Conservation (phyloP, 2,797 vertebrate species). For the Pygocentrus nattereri region DNA sequence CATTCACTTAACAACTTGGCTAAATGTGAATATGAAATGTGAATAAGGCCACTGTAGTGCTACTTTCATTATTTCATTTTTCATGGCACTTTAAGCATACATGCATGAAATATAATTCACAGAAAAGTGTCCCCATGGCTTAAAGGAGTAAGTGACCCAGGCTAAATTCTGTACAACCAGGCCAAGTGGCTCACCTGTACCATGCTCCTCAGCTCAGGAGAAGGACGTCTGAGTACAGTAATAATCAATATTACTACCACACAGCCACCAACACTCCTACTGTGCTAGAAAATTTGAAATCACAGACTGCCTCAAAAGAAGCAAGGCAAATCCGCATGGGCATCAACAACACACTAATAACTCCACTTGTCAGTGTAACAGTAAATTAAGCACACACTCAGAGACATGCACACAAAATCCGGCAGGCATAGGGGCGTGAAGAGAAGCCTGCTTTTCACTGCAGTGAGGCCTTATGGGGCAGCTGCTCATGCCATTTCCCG, state of each 20-base stretch:
- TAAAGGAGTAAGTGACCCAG: slow-evolving; percentile 34
- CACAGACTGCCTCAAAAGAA: slow-evolving; percentile 11
- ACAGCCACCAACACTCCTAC: slow-evolving; percentile 13
- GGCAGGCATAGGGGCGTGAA: slow-evolving; percentile 11
- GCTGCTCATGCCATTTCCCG: neutral
- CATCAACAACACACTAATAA: slow-evolving; percentile 18
- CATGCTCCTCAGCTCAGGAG: slow-evolving; percentile 29
- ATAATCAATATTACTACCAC: slow-evolving; percentile 43
- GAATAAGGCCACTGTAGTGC: neutral
- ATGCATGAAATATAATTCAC: slow-evolving; percentile 14
- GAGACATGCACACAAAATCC: slow-evolving; percentile 1
- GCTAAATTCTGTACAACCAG: slow-evolving; percentile 10
- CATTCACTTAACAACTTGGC: neutral
- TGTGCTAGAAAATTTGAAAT: slow-evolving; percentile 45
- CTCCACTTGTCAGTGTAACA: slow-evolving; percentile 28
- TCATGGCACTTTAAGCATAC: neutral
- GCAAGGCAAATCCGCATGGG: slow-evolving; percentile 12
- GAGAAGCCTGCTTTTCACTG: neutral
- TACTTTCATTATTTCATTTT: neutral
- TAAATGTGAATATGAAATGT: neutral
- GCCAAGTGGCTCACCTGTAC: slow-evolving; percentile 27
- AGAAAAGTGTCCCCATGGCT: neutral
- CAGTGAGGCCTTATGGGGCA: neutral
- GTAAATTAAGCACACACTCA: slow-evolving; percentile 35
- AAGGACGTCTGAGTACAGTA: neutral